phyloP scores from a whole-genome alignment of 2,113 vertebrate genomes.

The Equus quagga region DNA sequence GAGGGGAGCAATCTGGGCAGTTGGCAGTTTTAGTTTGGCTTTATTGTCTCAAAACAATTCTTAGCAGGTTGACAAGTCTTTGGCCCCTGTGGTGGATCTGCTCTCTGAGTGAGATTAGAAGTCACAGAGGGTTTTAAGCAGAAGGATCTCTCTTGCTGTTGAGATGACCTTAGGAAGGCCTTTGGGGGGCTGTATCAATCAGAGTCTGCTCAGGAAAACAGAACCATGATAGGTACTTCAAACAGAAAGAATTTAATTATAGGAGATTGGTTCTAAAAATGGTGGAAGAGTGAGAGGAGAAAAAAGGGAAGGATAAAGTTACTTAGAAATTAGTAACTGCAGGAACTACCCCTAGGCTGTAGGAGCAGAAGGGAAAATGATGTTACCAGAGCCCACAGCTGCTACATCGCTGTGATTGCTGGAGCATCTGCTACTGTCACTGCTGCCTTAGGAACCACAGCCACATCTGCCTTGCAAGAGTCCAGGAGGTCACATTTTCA shows the following conservation, averaged over 20 bases:
- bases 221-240: conserved; percentile 15
- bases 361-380: not conserved
- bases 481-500: not conserved
- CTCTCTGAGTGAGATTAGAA: not conserved
- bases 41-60: not conserved
- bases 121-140: not conserved
- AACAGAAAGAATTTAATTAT: not conserved
- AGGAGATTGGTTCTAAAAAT: not conserved
- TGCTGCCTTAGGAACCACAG: not conserved
- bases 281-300: not conserved
- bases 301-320: not conserved
- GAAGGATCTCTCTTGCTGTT: not conserved
- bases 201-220: not conserved
- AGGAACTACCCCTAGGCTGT: not conserved
- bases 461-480: not conserved
- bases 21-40: not conserved
- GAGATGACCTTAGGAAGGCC: not conserved
- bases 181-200: not conserved
- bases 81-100: not conserved
- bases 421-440: not conserved
- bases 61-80: not conserved
- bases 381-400: not conserved
- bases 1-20: not conserved
- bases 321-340: not conserved
- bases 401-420: not conserved